Conservation (phyloP, 2,888 invertebrate genomes). For the Andrena chrysosceles region DNA sequence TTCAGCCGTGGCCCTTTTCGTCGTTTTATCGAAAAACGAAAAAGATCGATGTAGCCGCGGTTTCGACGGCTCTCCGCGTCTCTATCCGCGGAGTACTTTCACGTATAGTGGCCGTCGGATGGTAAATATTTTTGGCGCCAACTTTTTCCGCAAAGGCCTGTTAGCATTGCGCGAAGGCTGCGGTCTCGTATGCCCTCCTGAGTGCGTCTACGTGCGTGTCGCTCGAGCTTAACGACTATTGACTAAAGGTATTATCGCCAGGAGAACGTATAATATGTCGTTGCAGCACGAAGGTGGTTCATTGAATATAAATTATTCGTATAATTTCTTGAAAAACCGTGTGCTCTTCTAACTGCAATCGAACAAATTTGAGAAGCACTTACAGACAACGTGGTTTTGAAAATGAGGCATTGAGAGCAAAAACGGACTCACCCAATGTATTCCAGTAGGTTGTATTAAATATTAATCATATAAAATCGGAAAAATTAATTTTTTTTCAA, state of each 20-base stretch:
- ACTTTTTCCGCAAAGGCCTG: constrained; percentile 75
- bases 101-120: constrained; percentile 69
- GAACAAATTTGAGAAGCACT: constrained; percentile 9
- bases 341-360: constrained; percentile 25
- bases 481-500: no score
- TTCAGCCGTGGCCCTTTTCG: not conserved
- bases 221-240: constrained; percentile 73
- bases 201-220: constrained; percentile 68
- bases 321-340: constrained; percentile 5
- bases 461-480: no score
- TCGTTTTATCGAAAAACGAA: not conserved
- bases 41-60: constrained; percentile 15
- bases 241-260: constrained; percentile 80
- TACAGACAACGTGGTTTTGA: no score
- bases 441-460: no score
- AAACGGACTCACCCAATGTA: no score
- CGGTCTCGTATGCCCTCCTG: constrained; percentile 51
- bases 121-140: constrained; percentile 82
- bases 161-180: constrained; percentile 71
- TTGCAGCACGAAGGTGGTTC: constrained; percentile 28
- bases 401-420: not conserved
- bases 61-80: constrained; percentile 36
- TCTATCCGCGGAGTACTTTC: constrained; percentile 59
- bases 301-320: constrained; percentile 29
- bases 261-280: constrained; percentile 57